Evolutionary conservation across 2,797 vertebrate genomes (phyloP).

Genomic region (Xenopus petersii): DNA sequence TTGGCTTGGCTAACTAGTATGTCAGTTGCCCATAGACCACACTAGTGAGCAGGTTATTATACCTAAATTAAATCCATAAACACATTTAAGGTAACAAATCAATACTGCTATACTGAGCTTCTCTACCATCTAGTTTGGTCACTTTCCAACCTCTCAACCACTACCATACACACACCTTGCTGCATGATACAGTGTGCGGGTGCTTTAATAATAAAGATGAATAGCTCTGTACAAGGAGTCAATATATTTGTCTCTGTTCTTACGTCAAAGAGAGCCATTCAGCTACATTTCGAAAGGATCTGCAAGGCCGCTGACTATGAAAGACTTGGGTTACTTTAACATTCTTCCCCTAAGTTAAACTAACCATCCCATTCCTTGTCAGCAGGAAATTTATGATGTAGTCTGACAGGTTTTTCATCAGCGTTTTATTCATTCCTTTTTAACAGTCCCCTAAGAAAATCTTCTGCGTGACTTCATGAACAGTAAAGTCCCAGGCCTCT

Average conservation of each 20-base stretch:
- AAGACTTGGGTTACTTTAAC: slow-evolving; percentile 9
- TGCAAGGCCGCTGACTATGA: slow-evolving; percentile 17
- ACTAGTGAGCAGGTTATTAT: too few species aligned
- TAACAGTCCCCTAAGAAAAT: slow-evolving; percentile 14
- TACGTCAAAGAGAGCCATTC: slow-evolving; percentile 16
- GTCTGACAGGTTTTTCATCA: slow-evolving; percentile 16
- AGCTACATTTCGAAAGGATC: slow-evolving; percentile 14
- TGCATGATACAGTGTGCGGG: too few species aligned
- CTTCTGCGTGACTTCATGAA: not conserved
- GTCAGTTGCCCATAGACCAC: too few species aligned
- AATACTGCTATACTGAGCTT: too few species aligned
- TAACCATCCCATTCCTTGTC: slow-evolving; percentile 16
- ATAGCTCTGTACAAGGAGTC: not conserved
- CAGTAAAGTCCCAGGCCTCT: not conserved
- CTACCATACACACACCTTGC: too few species aligned
- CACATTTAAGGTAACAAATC: too few species aligned
- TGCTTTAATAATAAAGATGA: too few species aligned
- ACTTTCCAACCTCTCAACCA: too few species aligned
- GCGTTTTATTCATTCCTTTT: slow-evolving; percentile 24
- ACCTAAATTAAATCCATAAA: too few species aligned
- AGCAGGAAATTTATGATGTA: slow-evolving; percentile 17
- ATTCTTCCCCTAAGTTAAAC: slow-evolving; percentile 41
- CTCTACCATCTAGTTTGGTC: too few species aligned
- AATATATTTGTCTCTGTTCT: slow-evolving; percentile 18
- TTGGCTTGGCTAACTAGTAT: too few species aligned